phyloP scores from a whole-genome alignment of 2,797 vertebrate species.

The Syndactyla subalaris region DNA sequence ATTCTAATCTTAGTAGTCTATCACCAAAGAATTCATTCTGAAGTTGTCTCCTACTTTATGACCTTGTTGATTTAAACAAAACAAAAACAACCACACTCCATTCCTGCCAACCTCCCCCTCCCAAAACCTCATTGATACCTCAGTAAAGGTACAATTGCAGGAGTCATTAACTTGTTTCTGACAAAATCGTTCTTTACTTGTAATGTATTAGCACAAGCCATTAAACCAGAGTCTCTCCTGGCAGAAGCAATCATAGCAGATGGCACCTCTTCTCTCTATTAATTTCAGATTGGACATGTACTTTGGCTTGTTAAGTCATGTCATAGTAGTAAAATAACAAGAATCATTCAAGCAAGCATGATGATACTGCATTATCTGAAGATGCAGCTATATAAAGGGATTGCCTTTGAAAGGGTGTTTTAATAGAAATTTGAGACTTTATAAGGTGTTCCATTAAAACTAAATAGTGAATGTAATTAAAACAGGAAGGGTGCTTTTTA shows the following conservation, averaged over 20 bases:
- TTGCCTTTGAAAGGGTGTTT: slow-evolving; percentile 5
- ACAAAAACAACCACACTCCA: rapidly evolving
- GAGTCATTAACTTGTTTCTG: slow-evolving; percentile 69
- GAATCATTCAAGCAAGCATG: slow-evolving; percentile 51
- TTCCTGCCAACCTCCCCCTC: not conserved
- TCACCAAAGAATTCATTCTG: not conserved
- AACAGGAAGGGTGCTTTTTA: slow-evolving; percentile 63
- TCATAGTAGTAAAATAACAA: slow-evolving; percentile 65
- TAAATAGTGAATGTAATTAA: slow-evolving; percentile 45
- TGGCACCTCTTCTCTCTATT: slow-evolving; percentile 73
- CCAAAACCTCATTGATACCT: not conserved
- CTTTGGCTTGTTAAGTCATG: slow-evolving; percentile 73
- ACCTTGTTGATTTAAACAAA: slow-evolving; percentile 7
- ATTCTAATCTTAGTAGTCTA: not conserved
- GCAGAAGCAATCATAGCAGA: slow-evolving; percentile 72
- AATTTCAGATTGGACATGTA: slow-evolving; percentile 73
- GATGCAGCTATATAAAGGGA: slow-evolving; percentile 2
- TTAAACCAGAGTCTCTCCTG: slow-evolving; percentile 70
- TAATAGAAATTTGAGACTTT: slow-evolving; percentile 17
- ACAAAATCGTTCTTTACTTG: slow-evolving; percentile 54
- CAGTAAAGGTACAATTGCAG: slow-evolving; percentile 33
- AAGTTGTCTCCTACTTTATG: not conserved
- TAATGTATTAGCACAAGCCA: slow-evolving; percentile 64
- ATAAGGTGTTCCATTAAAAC: slow-evolving; percentile 63
- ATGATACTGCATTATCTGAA: slow-evolving; percentile 30